These are phyloP conservation scores for Mesembrinibis cayennensis DNA, from an alignment of 2,113 vertebrate genomes.

Conservation along the genomic window DNA sequence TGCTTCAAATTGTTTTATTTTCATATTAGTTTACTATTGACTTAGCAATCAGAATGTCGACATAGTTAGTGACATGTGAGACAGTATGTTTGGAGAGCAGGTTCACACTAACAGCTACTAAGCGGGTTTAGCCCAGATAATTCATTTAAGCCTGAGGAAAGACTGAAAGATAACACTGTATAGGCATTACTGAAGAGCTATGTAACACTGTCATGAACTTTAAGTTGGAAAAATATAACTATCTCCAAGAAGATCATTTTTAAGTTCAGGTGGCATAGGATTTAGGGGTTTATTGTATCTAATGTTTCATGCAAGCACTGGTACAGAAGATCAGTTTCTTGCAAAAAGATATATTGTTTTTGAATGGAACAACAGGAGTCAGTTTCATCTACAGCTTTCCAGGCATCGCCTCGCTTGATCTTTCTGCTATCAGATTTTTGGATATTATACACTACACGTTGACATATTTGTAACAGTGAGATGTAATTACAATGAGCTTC, in stretches of 20 bases:
- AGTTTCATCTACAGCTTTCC: neutral
- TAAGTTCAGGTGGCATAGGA: neutral
- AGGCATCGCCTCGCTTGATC: neutral
- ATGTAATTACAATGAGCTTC: neutral
- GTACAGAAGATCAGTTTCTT: neutral
- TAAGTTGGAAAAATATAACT: neutral
- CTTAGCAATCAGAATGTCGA: neutral
- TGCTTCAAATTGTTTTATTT: neutral
- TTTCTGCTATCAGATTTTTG: neutral
- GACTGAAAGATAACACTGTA: neutral
- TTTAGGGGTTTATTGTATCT: neutral
- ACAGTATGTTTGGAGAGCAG: neutral
- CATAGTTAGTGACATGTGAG: neutral
- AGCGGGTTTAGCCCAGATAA: neutral
- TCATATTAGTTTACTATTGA: neutral
- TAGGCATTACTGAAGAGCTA: neutral
- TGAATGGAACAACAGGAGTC: neutral
- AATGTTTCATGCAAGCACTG: neutral
- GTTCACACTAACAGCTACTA: neutral
- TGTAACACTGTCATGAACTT: neutral
- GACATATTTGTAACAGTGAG: neutral
- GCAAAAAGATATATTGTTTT: neutral
- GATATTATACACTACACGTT: neutral
- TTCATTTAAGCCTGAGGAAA: neutral
- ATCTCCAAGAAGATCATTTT: neutral